A percentile compares a stretch with the other conserved stretches of the same genome.
Conservation (phyloP, 2,113 vertebrate genomes). For the Pan troglodytes region NHGRI_mPanTro3-v2.1_pri NC_086015.1:111325001-111325500, state of each 20-base stretch:
- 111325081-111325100: no score
- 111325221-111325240: neutral
- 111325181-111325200: neutral
- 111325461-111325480: neutral
- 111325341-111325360: neutral
- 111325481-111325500: neutral
- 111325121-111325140: no score
- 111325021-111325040: no score
- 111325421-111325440: neutral
- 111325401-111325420: neutral
- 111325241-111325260: neutral
- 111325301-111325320: neutral
- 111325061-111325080: no score
- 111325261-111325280: neutral
- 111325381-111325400: neutral
- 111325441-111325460: neutral
- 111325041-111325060: no score
- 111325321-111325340: slow-evolving; percentile 2
- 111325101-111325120: no score
- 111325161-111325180: slow-evolving; percentile 18
- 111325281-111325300: neutral
- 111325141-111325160: neutral
- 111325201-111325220: neutral
- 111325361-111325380: neutral
- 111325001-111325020: no score